Percentiles rank a stretch among this genome's conserved stretches.
Evolutionary conservation across 1,140 invertebrate genomes (phyloP).

Genomic region (Paraescarpia echinospica): DNA sequence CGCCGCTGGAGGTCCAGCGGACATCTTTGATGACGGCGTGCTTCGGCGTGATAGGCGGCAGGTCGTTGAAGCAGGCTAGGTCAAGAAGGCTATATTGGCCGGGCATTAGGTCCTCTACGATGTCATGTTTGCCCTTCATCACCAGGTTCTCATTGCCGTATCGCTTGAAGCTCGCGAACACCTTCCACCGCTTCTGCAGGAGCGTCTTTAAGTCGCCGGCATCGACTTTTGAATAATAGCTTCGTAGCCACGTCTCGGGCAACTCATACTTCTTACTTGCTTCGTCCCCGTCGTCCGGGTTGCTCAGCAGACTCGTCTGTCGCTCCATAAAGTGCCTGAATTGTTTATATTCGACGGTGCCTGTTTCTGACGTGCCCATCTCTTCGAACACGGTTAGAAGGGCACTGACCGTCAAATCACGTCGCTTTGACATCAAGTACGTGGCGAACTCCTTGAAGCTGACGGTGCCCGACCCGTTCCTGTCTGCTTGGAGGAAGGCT

Average conservation of each 20-base stretch:
- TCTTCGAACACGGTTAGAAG: neutral
- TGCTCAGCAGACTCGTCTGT: neutral
- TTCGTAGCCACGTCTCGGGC: neutral
- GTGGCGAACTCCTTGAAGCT: slow-evolving; percentile 34
- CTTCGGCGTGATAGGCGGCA: slow-evolving; percentile 30
- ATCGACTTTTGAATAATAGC: neutral
- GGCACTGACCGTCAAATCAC: slow-evolving; percentile 6
- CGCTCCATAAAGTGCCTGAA: neutral
- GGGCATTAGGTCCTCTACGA: slow-evolving; percentile 31
- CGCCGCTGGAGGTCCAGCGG: slow-evolving; percentile 21
- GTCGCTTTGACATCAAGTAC: slow-evolving; percentile 29
- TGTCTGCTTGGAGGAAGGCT: slow-evolving; percentile 33
- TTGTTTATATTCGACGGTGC: neutral
- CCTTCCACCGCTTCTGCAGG: slow-evolving; percentile 11
- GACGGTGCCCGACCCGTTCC: slow-evolving; percentile 26
- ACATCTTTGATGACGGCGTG: slow-evolving; percentile 26
- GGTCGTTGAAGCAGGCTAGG: slow-evolving; percentile 31
- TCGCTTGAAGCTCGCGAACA: slow-evolving; percentile 15
- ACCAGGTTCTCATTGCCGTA: slow-evolving; percentile 19
- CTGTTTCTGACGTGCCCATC: neutral
- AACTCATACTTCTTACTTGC: neutral
- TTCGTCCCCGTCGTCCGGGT: neutral
- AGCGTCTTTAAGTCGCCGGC: neutral
- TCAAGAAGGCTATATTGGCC: slow-evolving; percentile 32
- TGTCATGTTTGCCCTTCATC: slow-evolving; percentile 31